These are phyloP conservation scores for Corvus hawaiiensis DNA, from an alignment of 2,113 vertebrate species.

Conservation along the genomic window DNA sequence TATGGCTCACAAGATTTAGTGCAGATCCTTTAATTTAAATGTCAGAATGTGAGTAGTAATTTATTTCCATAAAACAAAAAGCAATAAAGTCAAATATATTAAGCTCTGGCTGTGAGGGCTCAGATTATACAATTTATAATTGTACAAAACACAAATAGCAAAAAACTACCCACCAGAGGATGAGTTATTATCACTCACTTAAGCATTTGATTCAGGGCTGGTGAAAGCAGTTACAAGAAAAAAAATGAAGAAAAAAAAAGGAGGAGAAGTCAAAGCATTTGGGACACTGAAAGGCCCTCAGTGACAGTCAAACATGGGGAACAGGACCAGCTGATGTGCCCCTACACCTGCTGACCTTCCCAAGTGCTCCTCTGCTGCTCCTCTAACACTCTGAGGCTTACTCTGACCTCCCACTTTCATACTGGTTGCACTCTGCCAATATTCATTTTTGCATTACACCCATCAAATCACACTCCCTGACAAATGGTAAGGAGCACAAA, in stretches of 20 bases:
- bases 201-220: background rate
- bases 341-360: background rate
- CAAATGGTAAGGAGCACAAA: background rate
- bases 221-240: constrained; percentile 7
- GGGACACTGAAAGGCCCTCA: background rate
- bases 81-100: constrained; percentile 75
- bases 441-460: background rate
- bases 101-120: constrained; percentile 57
- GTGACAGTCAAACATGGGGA: background rate
- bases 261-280: background rate
- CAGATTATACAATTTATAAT: constrained; percentile 67
- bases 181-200: constrained; percentile 59
- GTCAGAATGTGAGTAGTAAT: constrained; percentile 67
- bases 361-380: background rate
- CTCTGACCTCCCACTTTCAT: background rate
- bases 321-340: background rate
- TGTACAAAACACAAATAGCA: background rate
- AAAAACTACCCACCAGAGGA: constrained; percentile 35
- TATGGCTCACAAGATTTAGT: constrained; percentile 66
- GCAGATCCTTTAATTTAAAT: constrained; percentile 68
- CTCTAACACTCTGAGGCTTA: background rate
- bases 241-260: background rate
- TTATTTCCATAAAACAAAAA: constrained; percentile 73
- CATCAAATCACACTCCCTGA: background rate
- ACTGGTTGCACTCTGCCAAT: background rate